Conservation (phyloP, 2,797 vertebrate species). For the Mus caroli region DNA sequence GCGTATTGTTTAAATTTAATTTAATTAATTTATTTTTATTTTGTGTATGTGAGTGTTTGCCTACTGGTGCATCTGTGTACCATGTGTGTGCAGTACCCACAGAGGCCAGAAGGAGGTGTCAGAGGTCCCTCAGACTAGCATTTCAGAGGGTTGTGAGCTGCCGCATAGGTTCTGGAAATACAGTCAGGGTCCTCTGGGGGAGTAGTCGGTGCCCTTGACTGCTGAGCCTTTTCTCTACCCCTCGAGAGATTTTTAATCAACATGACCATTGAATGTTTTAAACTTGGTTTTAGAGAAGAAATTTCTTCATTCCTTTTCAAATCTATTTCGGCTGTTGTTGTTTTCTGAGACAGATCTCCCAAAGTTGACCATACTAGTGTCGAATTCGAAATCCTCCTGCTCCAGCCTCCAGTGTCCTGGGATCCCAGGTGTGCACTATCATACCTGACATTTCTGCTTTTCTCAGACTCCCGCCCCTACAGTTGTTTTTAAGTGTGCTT, state of each 20-base stretch:
- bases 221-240: background rate
- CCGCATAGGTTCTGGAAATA: background rate
- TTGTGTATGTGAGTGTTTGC: background rate
- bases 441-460: background rate
- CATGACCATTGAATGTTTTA: background rate
- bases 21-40: background rate
- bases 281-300: background rate
- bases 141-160: background rate
- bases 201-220: background rate
- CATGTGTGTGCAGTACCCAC: background rate
- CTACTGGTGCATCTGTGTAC: background rate
- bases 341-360: background rate
- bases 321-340: background rate
- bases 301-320: constrained; percentile 14
- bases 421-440: too few relatives aligned
- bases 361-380: background rate
- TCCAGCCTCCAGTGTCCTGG: background rate
- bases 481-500: background rate
- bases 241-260: background rate
- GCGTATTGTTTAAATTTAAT: background rate
- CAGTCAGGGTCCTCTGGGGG: background rate
- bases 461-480: background rate
- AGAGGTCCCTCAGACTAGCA: background rate
- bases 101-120: background rate
- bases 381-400: background rate